A percentile compares a stretch with the other conserved stretches of the same genome.
These are phyloP conservation scores for Brachymystax lenok DNA, from an alignment of 2,797 vertebrate genomes.

Conservation along the genomic window DNA sequence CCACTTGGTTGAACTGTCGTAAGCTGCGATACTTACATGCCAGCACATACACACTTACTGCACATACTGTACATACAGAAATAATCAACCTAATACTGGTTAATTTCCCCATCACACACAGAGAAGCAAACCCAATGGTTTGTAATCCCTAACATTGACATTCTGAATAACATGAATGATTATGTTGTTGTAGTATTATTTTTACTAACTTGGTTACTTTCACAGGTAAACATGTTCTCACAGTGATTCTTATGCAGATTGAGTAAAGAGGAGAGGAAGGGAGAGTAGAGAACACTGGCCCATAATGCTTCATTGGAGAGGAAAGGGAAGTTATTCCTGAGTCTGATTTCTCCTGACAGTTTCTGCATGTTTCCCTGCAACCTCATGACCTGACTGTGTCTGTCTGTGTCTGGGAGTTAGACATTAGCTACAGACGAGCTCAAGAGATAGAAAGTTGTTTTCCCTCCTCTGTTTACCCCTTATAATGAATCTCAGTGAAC, in stretches of 20 bases:
- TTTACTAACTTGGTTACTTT: background rate
- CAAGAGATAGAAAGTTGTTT: no score
- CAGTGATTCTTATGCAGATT: background rate
- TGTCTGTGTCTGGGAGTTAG: no score
- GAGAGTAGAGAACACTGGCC: background rate
- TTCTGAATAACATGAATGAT: background rate
- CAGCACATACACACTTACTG: background rate
- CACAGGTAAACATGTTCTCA: background rate
- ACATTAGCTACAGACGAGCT: no score
- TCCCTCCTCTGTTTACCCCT: no score
- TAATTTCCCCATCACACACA: no score
- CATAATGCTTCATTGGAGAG: background rate
- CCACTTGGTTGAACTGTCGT: conserved; percentile 82
- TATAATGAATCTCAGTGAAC: no score
- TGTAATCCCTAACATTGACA: no score
- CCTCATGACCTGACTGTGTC: no score
- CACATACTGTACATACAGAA: background rate
- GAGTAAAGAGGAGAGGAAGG: background rate
- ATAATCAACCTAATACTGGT: background rate
- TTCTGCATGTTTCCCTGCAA: no score
- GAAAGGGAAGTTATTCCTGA: background rate
- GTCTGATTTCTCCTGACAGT: no score
- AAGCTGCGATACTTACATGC: conserved; percentile 81
- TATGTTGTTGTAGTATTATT: background rate
- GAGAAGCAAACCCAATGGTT: no score